phyloP scores from a whole-genome alignment of 2,797 vertebrate genomes.

The Melanogrammus aeglefinus region DNA sequence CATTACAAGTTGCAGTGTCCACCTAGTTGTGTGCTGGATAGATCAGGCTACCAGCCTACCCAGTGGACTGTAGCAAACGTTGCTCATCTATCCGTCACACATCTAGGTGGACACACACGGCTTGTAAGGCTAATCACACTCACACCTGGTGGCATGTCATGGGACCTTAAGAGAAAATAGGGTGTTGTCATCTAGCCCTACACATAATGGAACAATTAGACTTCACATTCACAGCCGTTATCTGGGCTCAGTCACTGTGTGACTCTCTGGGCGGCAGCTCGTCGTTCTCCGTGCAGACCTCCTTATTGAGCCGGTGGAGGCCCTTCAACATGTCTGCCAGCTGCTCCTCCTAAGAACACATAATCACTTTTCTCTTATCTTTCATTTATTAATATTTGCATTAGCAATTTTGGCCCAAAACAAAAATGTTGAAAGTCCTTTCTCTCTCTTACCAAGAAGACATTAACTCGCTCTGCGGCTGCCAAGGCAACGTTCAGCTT shows the following conservation, averaged over 20 bases:
- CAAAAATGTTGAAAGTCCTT: neutral
- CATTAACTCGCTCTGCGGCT: slow-evolving; percentile 72
- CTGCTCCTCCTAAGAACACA: slow-evolving; percentile 74
- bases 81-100: no score
- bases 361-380: neutral
- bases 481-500: slow-evolving; percentile 69
- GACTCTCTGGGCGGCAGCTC: slow-evolving; percentile 39
- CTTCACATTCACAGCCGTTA: neutral
- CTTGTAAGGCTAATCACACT: no score
- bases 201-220: no score
- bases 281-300: slow-evolving; percentile 41
- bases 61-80: no score
- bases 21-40: no score
- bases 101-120: no score
- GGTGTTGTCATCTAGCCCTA: neutral
- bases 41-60: no score
- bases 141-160: no score
- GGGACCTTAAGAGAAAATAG: neutral
- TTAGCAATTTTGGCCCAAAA: neutral
- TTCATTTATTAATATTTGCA: neutral
- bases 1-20: no score
- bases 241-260: slow-evolving; percentile 47
- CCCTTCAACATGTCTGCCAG: slow-evolving; percentile 69
- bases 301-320: slow-evolving; percentile 55
- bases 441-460: slow-evolving; percentile 69